Base-by-base conservation (phyloP, 1,140 invertebrate genomes). In the Caenorhabditis tropicalis region DNA sequence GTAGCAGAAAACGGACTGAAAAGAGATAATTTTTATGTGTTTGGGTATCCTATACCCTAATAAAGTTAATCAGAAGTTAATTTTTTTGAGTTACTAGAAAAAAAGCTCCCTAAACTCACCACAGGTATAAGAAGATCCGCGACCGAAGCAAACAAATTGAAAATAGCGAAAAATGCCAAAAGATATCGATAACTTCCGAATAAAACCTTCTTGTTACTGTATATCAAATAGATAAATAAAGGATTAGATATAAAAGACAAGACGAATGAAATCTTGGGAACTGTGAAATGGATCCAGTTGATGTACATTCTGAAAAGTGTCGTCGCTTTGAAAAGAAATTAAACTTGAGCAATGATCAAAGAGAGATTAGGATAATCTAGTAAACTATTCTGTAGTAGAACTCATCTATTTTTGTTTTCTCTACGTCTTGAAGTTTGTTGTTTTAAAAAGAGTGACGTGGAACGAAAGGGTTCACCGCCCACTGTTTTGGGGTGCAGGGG, bases 121-220 rank as follows among this genome's bases (percentile, higher is more conserved):
- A 65, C 58, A 33, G 58, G 58, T 33, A 65, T 65, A 0, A 65
- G 15, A 19, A 65, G 58, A 65, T 65, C 58, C 16, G 58, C 58
- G 2, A 36, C 31, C 12, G 58, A 65, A 15, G 58, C 58, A 36
- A 15, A 65, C 58, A 65, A 33, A 36, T 65, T 65, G 58, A 65
- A 65, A 1, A 65, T n/a, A 1, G 58, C 58, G 16, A 65, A 65
- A 65, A 65, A 65, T 5, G 12, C 12, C 29, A 65, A 36, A 36
- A 65, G 58, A 33, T 65, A 65, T 36, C 58, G 29, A 16, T 65
- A 65, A 36, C 19, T 65, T 65, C 58, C 58, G 36, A 65, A 65
- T 4, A 65, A 21, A 6, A 65, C 58, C 19, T 65, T 65, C 7
- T 65, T 65, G 19, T 65, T 65, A 19, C 12, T 27, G 21, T 24